Conservation (phyloP, 1,140 invertebrate genomes). For the Penaeus vannamei region DNA sequence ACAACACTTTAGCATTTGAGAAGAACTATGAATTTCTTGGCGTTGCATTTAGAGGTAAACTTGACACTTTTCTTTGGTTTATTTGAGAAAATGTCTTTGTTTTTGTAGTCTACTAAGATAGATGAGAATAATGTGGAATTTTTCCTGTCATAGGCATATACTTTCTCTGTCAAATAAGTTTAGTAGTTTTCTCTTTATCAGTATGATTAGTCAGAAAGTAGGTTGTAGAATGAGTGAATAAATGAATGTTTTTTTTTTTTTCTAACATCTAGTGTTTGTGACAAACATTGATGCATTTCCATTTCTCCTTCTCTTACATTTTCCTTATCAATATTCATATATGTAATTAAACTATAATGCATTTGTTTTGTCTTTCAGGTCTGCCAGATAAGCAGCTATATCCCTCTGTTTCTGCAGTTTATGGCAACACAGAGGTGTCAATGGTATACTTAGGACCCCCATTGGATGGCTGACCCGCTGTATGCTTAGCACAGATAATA, state of each 20-base stretch:
- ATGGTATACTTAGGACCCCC: slow-evolving; percentile 98
- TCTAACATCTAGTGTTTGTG: too few relatives aligned
- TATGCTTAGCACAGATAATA: slow-evolving; percentile 46
- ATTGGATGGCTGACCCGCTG: slow-evolving; percentile 84
- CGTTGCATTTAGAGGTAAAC: slow-evolving; percentile 93
- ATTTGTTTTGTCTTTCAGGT: slow-evolving; percentile 76
- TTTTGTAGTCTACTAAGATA: too few relatives aligned
- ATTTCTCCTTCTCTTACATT: too few relatives aligned
- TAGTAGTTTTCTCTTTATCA: too few relatives aligned
- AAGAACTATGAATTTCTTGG: slow-evolving; percentile 99
- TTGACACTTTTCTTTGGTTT: slow-evolving; percentile 44
- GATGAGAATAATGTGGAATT: too few relatives aligned
- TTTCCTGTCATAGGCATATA: too few relatives aligned
- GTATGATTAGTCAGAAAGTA: too few relatives aligned
- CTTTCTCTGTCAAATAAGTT: too few relatives aligned
- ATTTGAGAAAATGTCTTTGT: background rate
- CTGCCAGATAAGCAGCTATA: slow-evolving; percentile 94
- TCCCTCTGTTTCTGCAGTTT: slow-evolving; percentile 97
- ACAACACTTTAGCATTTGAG: slow-evolving; percentile 97
- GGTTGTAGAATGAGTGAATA: too few relatives aligned
- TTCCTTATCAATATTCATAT: background rate
- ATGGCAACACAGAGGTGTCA: slow-evolving; percentile 99
- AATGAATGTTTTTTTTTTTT: too few relatives aligned
- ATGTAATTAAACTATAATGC: background rate
- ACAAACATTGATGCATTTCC: too few relatives aligned